phyloP scores from a whole-genome alignment of 1,140 invertebrate species.

The Drosophila carrolli region DNA sequence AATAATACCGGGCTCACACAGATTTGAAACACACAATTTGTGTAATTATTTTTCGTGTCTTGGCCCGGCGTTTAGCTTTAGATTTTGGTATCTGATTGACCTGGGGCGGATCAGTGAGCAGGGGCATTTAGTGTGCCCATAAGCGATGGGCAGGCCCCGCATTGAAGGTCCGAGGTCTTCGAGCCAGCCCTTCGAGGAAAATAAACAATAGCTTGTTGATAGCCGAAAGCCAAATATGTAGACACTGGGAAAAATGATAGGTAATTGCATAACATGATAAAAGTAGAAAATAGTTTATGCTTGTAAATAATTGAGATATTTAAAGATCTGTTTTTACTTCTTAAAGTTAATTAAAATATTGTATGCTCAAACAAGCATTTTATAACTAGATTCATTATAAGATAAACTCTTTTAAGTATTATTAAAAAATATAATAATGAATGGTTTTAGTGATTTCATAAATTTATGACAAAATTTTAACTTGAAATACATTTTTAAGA shows the following conservation, averaged over 20 bases:
- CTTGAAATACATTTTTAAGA: no score
- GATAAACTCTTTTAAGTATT: no score
- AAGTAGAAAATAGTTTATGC: no score
- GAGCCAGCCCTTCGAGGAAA: constrained; percentile 10
- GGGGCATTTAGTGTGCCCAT: constrained; percentile 25
- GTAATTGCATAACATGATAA: no score
- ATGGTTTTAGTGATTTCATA: no score
- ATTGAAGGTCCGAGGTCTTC: constrained; percentile 46
- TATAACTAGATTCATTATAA: no score
- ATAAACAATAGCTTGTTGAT: constrained; percentile 30
- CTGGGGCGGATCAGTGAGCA: constrained; percentile 31
- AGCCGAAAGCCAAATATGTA: constrained; percentile 1
- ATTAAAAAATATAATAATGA: no score
- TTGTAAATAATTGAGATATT: no score
- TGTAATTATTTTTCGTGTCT: constrained; percentile 58
- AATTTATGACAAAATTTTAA: no score
- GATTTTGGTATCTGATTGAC: constrained; percentile 23
- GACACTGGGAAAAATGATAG: neutral
- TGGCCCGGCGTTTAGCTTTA: neutral
- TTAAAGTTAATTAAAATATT: no score
- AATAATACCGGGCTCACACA: constrained; percentile 40
- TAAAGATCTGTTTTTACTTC: no score
- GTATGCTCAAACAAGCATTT: no score
- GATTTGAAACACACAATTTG: constrained; percentile 63
- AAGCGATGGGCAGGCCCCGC: constrained; percentile 20